Evolutionary conservation across 2,888 invertebrate species (phyloP).

Genomic region (Nemurella pictetii): DNA sequence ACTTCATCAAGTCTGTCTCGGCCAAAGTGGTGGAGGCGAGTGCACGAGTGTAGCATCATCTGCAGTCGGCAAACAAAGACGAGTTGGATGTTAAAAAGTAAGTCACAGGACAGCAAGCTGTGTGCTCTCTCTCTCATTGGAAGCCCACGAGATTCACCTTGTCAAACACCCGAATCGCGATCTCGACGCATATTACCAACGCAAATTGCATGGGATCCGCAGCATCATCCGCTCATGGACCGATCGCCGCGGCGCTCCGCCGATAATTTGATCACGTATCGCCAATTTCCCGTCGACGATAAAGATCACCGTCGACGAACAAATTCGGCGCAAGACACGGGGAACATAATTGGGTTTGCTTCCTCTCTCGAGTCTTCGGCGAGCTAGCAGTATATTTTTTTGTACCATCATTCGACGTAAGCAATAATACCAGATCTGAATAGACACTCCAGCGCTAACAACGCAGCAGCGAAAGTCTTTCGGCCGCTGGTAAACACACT

Average conservation of each 20-base stretch:
- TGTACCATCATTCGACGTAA: too few species aligned
- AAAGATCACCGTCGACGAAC: not conserved
- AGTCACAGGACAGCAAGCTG: not conserved
- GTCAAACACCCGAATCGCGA: not conserved
- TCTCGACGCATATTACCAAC: not conserved
- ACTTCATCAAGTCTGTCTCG: not conserved
- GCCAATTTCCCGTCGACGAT: not conserved
- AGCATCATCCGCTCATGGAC: not conserved
- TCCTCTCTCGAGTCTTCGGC: not conserved
- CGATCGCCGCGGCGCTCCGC: too few species aligned
- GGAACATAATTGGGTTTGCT: not conserved
- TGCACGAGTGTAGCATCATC: not conserved
- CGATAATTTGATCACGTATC: not conserved
- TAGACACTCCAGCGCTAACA: too few species aligned
- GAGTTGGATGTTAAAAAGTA: not conserved
- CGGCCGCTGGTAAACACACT: not conserved
- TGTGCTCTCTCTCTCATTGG: not conserved
- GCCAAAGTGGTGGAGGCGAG: too few species aligned
- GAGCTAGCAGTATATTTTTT: not conserved
- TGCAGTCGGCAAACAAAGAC: not conserved
- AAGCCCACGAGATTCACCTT: not conserved
- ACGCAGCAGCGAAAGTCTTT: not conserved
- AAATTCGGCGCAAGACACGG: not conserved
- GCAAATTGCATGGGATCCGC: not conserved
- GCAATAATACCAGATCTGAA: not conserved